Conservation (phyloP, 2,113 vertebrate genomes). For the Orientallactaga bullata region DNA sequence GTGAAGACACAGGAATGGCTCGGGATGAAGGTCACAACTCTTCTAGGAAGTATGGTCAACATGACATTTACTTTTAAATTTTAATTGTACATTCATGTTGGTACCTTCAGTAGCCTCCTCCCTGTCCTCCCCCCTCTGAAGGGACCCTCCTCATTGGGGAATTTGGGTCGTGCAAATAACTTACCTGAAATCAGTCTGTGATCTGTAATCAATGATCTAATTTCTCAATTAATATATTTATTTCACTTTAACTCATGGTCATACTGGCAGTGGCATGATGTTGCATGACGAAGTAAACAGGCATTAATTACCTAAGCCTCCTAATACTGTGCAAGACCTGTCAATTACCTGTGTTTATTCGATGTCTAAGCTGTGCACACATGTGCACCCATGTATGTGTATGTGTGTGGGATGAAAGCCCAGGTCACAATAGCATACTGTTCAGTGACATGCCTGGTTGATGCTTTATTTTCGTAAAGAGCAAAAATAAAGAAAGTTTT, state of each 20-base stretch:
- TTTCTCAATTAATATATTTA: neutral
- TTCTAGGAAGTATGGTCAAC: neutral
- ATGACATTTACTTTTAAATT: too few species aligned
- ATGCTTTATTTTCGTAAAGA: conserved; percentile 51
- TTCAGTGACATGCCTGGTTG: conserved; percentile 27
- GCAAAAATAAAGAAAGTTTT: conserved; percentile 35
- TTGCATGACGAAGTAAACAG: neutral
- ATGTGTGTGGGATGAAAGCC: neutral
- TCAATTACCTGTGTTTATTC: neutral
- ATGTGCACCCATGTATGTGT: too few species aligned
- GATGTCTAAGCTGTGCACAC: accelerated
- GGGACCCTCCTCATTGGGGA: neutral
- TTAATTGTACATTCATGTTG: too few species aligned
- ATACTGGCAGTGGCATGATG: too few species aligned
- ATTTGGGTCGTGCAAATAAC: neutral
- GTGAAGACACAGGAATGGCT: neutral
- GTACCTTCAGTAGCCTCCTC: too few species aligned
- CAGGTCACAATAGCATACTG: neutral
- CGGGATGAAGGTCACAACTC: too few species aligned
- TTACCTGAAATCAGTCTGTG: neutral
- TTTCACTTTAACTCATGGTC: neutral
- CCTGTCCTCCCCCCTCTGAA: too few species aligned
- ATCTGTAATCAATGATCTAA: neutral
- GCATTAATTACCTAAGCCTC: neutral
- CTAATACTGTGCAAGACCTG: neutral